Evolutionary conservation across 1,140 invertebrate genomes (phyloP).

Genomic region (Cydia fagiglandana): DNA sequence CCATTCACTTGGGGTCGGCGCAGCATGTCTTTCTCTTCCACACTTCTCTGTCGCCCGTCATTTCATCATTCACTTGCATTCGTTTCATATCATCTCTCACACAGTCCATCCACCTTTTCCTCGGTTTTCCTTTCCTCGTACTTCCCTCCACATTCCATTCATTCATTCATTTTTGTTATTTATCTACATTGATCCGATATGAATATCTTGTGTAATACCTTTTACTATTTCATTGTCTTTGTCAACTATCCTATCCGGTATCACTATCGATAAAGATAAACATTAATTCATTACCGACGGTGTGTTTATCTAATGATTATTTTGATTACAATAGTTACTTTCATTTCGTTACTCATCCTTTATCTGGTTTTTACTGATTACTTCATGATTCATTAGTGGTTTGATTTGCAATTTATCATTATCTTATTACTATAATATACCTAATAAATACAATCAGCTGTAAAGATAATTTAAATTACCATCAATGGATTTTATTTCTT

Average conservation of each 20-base stretch:
- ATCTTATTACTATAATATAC: no score
- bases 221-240: not conserved
- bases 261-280: slow-evolving; percentile 3
- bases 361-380: slow-evolving; percentile 9
- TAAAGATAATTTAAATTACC: no score
- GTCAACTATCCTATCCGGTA: not conserved
- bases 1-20: no score
- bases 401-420: not conserved
- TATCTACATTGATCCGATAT: not conserved
- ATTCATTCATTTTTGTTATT: no score
- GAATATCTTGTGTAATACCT: slow-evolving; percentile 1
- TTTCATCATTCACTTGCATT: no score
- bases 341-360: not conserved
- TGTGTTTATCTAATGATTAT: slow-evolving; percentile 2
- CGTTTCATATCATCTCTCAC: no score
- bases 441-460: no score
- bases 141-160: no score
- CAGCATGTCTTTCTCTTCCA: no score
- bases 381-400: not conserved
- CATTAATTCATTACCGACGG: not conserved
- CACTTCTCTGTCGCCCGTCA: no score
- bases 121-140: no score
- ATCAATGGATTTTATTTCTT: not conserved
- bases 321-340: not conserved
- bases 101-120: no score